These are phyloP conservation scores for Pelusios castaneus DNA, from an alignment of 2,113 vertebrate species.

Conservation along the genomic window DNA sequence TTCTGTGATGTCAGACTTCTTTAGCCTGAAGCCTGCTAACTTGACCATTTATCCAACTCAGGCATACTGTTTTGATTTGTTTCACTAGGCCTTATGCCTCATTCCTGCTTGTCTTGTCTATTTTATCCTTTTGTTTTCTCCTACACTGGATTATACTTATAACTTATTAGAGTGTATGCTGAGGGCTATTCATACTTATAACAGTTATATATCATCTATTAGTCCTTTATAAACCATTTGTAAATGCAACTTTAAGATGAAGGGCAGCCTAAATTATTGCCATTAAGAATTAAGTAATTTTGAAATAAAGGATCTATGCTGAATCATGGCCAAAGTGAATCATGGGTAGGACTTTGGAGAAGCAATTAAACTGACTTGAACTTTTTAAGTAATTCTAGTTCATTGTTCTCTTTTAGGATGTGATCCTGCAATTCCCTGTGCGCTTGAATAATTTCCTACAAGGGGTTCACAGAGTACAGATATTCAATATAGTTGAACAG, in stretches of 20 bases:
- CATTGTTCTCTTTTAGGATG: background rate
- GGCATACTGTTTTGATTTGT: no score
- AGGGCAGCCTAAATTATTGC: background rate
- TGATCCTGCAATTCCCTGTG: background rate
- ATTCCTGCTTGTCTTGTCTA: no score
- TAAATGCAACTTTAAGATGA: constrained; percentile 6
- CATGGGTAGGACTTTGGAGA: background rate
- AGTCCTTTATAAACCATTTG: background rate
- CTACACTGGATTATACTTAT: background rate
- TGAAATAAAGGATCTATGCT: background rate
- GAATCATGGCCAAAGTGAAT: background rate
- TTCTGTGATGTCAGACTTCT: no score
- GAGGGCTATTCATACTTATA: constrained; percentile 10
- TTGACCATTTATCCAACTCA: no score
- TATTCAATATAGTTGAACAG: background rate
- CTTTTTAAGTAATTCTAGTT: background rate
- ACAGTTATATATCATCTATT: background rate
- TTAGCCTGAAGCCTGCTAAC: no score
- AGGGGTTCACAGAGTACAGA: background rate
- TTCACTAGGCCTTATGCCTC: background rate
- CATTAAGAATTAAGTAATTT: background rate
- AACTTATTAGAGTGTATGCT: background rate
- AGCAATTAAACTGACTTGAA: background rate
- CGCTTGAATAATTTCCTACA: background rate
- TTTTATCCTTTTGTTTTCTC: no score